Conservation (phyloP, 2,113 vertebrate genomes). For the Muntiacus muntjak region DNA sequence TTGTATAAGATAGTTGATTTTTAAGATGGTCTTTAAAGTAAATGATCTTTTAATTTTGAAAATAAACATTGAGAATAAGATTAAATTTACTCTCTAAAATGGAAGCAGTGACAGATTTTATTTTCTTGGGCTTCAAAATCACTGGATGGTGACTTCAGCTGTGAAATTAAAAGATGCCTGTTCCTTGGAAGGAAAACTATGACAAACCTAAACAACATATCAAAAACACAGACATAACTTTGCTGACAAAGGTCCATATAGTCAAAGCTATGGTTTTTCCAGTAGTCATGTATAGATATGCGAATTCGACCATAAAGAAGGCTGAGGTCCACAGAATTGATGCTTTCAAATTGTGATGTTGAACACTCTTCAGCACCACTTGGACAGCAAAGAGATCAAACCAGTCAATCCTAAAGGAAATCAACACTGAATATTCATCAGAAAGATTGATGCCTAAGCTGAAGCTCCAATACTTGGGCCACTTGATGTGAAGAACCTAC, state of each 20-base stretch:
- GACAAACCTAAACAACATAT: not conserved
- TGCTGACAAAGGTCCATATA: not conserved
- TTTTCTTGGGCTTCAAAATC: not conserved
- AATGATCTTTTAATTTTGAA: not conserved
- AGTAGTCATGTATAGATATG: not conserved
- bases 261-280: not conserved
- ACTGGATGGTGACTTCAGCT: not conserved
- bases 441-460: not conserved
- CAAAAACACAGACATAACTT: not conserved
- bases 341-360: not conserved
- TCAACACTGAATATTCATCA: not conserved
- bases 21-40: not conserved
- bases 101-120: not conserved
- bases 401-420: not conserved
- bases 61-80: not conserved
- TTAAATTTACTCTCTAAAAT: not conserved
- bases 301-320: not conserved
- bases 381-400: not conserved
- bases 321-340: not conserved
- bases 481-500: rapidly evolving
- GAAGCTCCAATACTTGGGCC: not conserved
- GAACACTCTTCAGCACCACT: not conserved
- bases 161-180: not conserved
- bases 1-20: not conserved
- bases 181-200: not conserved